Conservation (phyloP, 2,888 invertebrate species). For the Cosmopolites sordidus region DNA sequence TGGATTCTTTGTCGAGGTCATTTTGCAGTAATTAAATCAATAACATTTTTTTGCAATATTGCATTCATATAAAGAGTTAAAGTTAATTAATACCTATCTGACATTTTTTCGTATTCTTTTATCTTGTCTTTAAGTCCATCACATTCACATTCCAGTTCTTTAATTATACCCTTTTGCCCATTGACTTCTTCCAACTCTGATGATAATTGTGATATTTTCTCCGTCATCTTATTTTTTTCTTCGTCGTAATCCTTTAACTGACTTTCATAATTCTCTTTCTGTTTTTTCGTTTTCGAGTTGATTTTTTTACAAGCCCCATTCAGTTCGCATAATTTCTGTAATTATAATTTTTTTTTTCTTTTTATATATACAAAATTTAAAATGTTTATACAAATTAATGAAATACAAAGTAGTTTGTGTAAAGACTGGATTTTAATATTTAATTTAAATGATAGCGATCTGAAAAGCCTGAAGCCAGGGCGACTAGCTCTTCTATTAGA, state of each 20-base stretch:
- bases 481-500: no score
- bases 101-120: constrained; percentile 25
- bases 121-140: constrained; percentile 26
- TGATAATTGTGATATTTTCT: constrained; percentile 26
- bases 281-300: constrained; percentile 24
- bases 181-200: constrained; percentile 22
- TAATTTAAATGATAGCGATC: no score
- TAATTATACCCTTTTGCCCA: constrained; percentile 13
- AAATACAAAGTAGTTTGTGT: no score
- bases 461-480: no score
- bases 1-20: no score
- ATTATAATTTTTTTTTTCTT: not conserved
- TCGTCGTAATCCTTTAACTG: constrained; percentile 23
- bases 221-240: constrained; percentile 25
- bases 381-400: no score
- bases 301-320: constrained; percentile 28
- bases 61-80: no score
- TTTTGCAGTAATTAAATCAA: no score
- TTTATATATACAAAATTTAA: no score
- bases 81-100: constrained; percentile 29
- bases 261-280: constrained; percentile 26
- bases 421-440: no score
- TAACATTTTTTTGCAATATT: no score
- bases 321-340: constrained; percentile 27
- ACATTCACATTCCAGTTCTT: constrained; percentile 23